Evolutionary conservation across 2,888 invertebrate genomes (phyloP).

Genomic region (Eristalis intricaria): DNA sequence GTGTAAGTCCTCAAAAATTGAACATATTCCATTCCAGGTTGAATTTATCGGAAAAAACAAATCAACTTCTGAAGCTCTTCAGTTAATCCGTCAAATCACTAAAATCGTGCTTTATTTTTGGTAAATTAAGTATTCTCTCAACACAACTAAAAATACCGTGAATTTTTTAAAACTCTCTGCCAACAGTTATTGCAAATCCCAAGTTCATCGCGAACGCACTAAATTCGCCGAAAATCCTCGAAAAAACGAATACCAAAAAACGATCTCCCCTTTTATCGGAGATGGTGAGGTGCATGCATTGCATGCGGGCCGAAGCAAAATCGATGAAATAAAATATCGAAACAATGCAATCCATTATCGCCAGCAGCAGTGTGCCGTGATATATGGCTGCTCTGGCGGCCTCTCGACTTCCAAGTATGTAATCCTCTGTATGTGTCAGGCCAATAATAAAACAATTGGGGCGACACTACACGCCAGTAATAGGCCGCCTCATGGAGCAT

Average conservation of each 20-base stretch:
- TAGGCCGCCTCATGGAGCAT: slow-evolving; percentile 23
- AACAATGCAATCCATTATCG: slow-evolving; percentile 70
- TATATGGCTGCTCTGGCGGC: slow-evolving; percentile 35
- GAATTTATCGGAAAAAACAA: background rate
- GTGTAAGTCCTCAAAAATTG: background rate
- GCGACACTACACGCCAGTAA: slow-evolving; percentile 52
- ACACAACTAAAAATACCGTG: background rate
- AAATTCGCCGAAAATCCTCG: background rate
- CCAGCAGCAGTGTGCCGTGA: slow-evolving; percentile 35
- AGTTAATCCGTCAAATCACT: background rate
- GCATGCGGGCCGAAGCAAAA: slow-evolving; percentile 7
- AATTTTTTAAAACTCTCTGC: slow-evolving; percentile 26
- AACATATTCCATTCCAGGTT: background rate
- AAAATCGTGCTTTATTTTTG: background rate
- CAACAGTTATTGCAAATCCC: slow-evolving; percentile 37
- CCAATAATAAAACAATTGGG: slow-evolving; percentile 64
- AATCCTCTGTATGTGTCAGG: slow-evolving; percentile 54
- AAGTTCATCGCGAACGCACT: slow-evolving; percentile 17
- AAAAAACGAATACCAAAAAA: background rate
- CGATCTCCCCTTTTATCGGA: background rate
- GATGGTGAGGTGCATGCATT: too few species aligned
- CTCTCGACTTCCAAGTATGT: slow-evolving; percentile 56
- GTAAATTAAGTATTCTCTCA: background rate
- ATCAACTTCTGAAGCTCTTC: background rate
- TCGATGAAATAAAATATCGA: slow-evolving; percentile 57